These are phyloP conservation scores for Vanessa tameamea DNA, from an alignment of 1,140 invertebrate genomes.

Conservation along the genomic window DNA sequence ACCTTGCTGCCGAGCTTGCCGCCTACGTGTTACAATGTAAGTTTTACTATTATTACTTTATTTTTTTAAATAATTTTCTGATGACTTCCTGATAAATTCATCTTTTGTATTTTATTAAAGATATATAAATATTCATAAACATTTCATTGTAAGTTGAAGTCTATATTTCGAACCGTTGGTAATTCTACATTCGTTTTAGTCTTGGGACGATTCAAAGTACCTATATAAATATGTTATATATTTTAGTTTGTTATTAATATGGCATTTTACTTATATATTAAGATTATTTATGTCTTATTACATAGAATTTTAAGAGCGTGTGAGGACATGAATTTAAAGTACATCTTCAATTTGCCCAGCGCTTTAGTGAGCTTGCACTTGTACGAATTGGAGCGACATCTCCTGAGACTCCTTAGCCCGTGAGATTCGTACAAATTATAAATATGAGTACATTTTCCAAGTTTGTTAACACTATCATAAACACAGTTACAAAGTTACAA, in stretches of 20 bases:
- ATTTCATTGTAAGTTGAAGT: no score
- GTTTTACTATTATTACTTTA: conserved; percentile 69
- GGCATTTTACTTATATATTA: no score
- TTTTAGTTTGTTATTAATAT: no score
- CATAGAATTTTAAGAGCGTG: neutral
- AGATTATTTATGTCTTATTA: neutral
- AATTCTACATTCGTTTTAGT: no score
- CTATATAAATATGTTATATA: no score
- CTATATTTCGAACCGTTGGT: no score
- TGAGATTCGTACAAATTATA: conserved; percentile 20
- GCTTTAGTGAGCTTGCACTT: conserved; percentile 5
- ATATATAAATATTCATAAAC: no score
- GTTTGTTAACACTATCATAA: neutral
- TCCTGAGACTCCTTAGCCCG: conserved; percentile 7
- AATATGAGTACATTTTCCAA: neutral
- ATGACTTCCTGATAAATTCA: no score
- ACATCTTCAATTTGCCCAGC: conserved; percentile 10
- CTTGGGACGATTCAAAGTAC: no score
- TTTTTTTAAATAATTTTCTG: neutral
- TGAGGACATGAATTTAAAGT: conserved; percentile 11
- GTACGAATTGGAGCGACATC: conserved; percentile 13
- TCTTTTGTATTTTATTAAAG: no score
- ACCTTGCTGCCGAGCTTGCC: conserved; percentile 94
- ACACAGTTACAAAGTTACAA: neutral
- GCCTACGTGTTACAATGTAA: conserved; percentile 98